These are phyloP conservation scores for Chanos chanos DNA, from an alignment of 2,797 vertebrate species.

Conservation along the genomic window DNA sequence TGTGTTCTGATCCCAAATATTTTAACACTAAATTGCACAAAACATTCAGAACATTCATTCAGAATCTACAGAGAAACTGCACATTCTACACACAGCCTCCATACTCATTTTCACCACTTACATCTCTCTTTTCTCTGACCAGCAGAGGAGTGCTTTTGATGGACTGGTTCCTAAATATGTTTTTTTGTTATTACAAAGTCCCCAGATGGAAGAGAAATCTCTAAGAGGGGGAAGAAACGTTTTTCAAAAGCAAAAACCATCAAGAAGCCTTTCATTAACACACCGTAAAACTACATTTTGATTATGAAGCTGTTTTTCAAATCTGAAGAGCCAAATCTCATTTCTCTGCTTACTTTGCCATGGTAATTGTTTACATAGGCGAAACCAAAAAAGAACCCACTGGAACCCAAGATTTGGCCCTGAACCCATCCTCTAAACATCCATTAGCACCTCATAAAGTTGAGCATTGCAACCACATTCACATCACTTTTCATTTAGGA, in stretches of 20 bases:
- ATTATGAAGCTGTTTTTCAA: slow-evolving; percentile 24
- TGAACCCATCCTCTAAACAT: neutral
- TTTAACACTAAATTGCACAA: neutral
- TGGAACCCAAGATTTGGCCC: neutral
- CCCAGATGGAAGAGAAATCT: neutral
- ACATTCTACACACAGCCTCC: slow-evolving; percentile 1
- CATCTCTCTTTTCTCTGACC: slow-evolving; percentile 2
- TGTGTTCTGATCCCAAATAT: neutral
- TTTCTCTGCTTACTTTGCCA: neutral
- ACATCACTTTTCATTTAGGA: slow-evolving; percentile 22
- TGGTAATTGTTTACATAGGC: slow-evolving; percentile 5
- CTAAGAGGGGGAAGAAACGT: too few species aligned
- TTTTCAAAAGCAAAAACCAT: too few species aligned
- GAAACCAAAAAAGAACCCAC: slow-evolving; percentile 3
- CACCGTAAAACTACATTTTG: slow-evolving; percentile 21
- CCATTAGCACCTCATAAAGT: slow-evolving; percentile 24
- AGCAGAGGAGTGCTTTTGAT: neutral
- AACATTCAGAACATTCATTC: neutral
- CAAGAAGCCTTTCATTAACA: slow-evolving; percentile 25
- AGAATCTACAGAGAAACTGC: too few species aligned
- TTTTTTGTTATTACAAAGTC: neutral
- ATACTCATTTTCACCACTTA: neutral
- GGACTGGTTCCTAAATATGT: neutral
- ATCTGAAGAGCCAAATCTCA: slow-evolving; percentile 7
- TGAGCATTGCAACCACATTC: neutral